Conservation (phyloP, 2,113 vertebrate species). For the Heterotilapia buettikoferi region DNA sequence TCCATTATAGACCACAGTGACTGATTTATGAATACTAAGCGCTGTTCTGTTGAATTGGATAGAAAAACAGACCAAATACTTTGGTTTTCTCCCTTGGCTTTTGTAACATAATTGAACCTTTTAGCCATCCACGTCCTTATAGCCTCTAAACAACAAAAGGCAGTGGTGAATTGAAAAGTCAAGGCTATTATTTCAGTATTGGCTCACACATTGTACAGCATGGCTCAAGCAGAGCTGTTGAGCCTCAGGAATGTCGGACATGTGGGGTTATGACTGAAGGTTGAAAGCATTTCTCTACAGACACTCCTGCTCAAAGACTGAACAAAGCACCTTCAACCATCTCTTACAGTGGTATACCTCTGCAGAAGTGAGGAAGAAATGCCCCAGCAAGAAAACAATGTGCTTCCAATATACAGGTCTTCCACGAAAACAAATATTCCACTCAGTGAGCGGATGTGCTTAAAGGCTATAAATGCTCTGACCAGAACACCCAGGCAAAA, state of each 20-base stretch:
- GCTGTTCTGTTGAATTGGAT: background rate
- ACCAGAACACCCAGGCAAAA: background rate
- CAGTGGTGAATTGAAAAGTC: slow-evolving; percentile 3
- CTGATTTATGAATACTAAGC: slow-evolving; percentile 2
- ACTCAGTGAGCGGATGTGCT: background rate
- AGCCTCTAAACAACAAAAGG: background rate
- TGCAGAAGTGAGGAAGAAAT: background rate
- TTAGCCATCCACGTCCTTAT: background rate
- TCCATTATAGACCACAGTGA: slow-evolving; percentile 27
- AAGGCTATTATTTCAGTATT: background rate
- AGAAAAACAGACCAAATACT: background rate
- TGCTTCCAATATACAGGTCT: background rate
- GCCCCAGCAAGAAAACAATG: background rate
- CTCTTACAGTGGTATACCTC: background rate
- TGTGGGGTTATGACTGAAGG: background rate
- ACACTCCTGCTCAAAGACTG: background rate
- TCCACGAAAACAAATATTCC: background rate
- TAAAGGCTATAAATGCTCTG: background rate
- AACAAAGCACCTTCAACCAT: background rate
- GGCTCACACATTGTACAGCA: background rate
- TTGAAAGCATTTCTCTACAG: background rate
- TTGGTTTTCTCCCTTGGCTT: slow-evolving; percentile 20
- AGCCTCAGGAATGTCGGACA: background rate
- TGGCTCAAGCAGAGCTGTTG: background rate
- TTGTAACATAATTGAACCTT: slow-evolving; percentile 18